Percentiles rank a stretch among this genome's conserved stretches.
Conservation (phyloP, 2,797 vertebrate species). For the Pseudochirops cupreus region DNA sequence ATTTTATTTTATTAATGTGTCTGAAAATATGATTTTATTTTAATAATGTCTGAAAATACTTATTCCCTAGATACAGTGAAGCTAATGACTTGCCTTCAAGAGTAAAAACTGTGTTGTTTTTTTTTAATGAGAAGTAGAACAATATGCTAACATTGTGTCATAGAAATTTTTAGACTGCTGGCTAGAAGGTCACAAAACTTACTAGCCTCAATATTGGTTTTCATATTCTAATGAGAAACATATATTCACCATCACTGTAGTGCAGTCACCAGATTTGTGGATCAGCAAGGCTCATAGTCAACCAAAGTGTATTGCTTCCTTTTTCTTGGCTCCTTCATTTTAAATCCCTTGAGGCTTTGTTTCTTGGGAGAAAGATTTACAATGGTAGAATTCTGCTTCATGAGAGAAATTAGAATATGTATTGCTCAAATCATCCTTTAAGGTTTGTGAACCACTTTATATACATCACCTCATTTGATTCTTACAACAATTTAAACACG, state of each 20-base stretch:
- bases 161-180: conserved; percentile 12
- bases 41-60: conserved; percentile 31
- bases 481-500: not conserved
- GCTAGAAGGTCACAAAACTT: not conserved
- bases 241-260: not conserved
- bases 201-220: conserved; percentile 27
- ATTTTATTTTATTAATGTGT: conserved; percentile 49
- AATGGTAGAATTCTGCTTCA: conserved; percentile 23
- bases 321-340: not conserved
- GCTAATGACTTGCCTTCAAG: conserved; percentile 3
- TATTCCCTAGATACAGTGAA: not conserved
- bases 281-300: not conserved
- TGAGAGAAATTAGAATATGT: conserved; percentile 33
- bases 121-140: conserved; percentile 39
- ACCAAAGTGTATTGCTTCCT: not conserved
- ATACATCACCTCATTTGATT: not conserved
- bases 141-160: not conserved
- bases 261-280: not conserved
- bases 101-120: not conserved
- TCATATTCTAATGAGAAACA: not conserved
- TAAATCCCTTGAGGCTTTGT: conserved; percentile 16
- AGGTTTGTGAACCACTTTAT: not conserved
- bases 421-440: not conserved
- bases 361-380: conserved; percentile 2
- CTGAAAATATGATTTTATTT: conserved; percentile 55